Conservation (phyloP, 1,140 invertebrate species). For the Ceratoteleas bidentatus region DNA sequence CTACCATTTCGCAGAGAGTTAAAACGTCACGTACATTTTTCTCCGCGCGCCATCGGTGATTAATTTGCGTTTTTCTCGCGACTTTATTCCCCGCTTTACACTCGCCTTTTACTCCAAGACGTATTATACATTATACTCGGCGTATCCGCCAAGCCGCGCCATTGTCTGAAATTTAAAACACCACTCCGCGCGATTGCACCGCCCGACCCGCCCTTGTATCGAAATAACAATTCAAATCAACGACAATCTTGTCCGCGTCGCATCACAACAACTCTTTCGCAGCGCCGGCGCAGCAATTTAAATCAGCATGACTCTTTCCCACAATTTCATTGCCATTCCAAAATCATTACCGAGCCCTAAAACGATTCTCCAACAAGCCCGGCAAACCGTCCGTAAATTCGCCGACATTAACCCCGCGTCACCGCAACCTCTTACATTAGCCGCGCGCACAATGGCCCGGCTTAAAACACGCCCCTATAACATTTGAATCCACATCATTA, state of each 20-base stretch:
- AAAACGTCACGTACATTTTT: no score
- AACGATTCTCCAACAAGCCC: slow-evolving; percentile 15
- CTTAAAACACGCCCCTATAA: slow-evolving; percentile 21
- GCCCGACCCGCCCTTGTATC: no score
- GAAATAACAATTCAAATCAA: no score
- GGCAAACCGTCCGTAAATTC: slow-evolving; percentile 22
- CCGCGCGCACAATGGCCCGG: slow-evolving; percentile 19
- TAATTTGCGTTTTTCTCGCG: no score
- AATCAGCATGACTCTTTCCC: not conserved
- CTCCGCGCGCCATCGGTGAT: no score
- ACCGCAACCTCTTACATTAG: slow-evolving; percentile 27
- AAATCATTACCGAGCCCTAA: slow-evolving; percentile 25
- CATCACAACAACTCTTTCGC: not conserved
- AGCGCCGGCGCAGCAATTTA: not conserved
- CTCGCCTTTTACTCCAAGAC: no score
- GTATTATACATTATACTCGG: no score
- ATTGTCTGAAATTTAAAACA: no score
- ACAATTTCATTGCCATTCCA: slow-evolving; percentile 24
- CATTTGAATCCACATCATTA: slow-evolving; percentile 28
- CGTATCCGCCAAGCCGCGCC: no score
- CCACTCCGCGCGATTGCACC: no score
- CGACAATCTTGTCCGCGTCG: not conserved
- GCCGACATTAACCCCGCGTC: slow-evolving; percentile 14
- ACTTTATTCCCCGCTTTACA: no score
- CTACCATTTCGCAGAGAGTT: no score